phyloP scores from a whole-genome alignment of 1,140 invertebrate genomes.

The Pseudomyrmex gracilis region DNA sequence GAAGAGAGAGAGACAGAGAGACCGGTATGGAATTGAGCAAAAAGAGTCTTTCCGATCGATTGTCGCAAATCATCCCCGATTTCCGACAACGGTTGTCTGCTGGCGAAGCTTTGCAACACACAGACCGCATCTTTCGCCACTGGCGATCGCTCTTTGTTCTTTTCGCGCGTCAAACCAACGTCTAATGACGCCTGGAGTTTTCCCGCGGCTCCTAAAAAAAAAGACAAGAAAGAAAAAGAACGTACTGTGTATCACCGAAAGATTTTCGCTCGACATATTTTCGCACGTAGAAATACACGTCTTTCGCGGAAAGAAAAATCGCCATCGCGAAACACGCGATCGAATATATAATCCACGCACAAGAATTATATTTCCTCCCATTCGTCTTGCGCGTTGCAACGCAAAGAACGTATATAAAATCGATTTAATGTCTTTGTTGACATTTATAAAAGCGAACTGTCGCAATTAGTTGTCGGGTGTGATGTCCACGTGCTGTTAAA shows the following conservation, averaged over 20 bases:
- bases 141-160: constrained; percentile 21
- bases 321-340: constrained; percentile 11
- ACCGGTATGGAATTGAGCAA: neutral
- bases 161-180: constrained; percentile 8
- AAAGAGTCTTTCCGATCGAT: neutral
- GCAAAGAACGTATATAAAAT: neutral
- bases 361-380: constrained; percentile 5
- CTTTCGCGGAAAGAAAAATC: neutral
- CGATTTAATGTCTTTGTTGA: constrained; percentile 22
- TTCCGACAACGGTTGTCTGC: neutral
- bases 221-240: neutral
- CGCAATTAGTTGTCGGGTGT: constrained; percentile 3
- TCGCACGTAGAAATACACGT: neutral
- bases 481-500: neutral
- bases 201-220: neutral
- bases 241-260: neutral
- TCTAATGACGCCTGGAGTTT: constrained; percentile 13
- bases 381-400: neutral
- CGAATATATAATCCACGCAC: constrained; percentile 15
- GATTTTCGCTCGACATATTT: neutral
- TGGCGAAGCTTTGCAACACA: neutral
- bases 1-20: too few species aligned
- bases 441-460: neutral
- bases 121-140: constrained; percentile 1
- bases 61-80: neutral